These are phyloP conservation scores for Calcarius lapponicus DNA, from an alignment of 2,797 vertebrate genomes.

Conservation along the genomic window DNA sequence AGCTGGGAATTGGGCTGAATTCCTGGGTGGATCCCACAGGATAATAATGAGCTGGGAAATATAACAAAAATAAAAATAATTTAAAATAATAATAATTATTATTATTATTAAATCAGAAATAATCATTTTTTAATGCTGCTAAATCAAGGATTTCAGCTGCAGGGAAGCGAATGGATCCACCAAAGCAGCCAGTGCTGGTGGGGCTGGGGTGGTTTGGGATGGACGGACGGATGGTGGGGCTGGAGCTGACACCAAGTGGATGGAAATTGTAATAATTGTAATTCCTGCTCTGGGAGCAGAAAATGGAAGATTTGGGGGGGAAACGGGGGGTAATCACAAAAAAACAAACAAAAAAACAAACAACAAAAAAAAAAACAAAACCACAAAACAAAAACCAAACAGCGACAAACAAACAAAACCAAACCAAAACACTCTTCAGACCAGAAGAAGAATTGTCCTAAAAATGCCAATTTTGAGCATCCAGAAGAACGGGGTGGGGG, in stretches of 20 bases:
- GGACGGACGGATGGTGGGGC: background rate
- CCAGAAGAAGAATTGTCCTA: background rate
- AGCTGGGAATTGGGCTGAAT: background rate
- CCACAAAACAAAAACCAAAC: too few species aligned
- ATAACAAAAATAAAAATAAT: too few species aligned
- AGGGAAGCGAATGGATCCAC: background rate
- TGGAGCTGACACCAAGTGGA: conserved; percentile 2
- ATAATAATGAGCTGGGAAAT: fast-evolving
- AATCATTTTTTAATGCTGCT: fast-evolving
- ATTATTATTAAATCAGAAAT: too few species aligned
- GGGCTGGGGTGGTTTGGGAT: background rate
- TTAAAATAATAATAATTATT: too few species aligned
- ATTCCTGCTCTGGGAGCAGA: background rate
- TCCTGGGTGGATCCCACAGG: background rate
- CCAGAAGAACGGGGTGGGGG: fast-evolving
- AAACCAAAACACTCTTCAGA: background rate
- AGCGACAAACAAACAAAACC: background rate
- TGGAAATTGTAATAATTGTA: background rate
- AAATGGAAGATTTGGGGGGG: background rate
- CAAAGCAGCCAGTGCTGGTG: fast-evolving
- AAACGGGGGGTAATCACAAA: fast-evolving
- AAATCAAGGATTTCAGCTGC: background rate
- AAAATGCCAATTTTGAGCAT: background rate
- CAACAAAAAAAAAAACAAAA: too few species aligned
- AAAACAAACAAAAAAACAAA: too few species aligned